phyloP scores from a whole-genome alignment of 2,113 vertebrate genomes.

The Excalfactoria chinensis region DNA sequence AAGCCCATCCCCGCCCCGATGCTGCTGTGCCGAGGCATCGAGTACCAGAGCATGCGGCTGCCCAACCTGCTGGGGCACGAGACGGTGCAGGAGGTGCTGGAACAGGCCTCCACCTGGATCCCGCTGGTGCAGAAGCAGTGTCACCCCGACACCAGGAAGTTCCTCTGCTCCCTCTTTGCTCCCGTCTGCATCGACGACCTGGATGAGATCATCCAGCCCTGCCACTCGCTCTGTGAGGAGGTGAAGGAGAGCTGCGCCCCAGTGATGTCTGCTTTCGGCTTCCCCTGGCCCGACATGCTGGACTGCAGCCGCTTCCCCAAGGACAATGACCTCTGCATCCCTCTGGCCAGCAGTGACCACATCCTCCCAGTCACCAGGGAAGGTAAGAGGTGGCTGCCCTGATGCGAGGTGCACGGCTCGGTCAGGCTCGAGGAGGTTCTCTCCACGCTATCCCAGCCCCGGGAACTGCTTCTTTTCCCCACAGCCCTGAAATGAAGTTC shows the following conservation, averaged over 20 bases:
- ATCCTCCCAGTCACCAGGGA: slow-evolving; percentile 85
- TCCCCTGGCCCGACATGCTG: slow-evolving; percentile 97
- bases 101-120: slow-evolving; percentile 97
- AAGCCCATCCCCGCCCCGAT: slow-evolving; percentile 91
- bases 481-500: background rate
- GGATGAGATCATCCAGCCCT: slow-evolving; percentile 95
- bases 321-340: slow-evolving; percentile 97
- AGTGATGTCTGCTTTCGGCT: slow-evolving; percentile 97
- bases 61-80: slow-evolving; percentile 98
- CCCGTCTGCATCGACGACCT: slow-evolving; percentile 95
- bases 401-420: background rate
- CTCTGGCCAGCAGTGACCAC: slow-evolving; percentile 86
- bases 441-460: background rate
- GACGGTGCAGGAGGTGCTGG: slow-evolving; percentile 94
- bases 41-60: slow-evolving; percentile 95
- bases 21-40: slow-evolving; percentile 92
- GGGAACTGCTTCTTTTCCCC: background rate
- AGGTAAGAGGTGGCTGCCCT: slow-evolving; percentile 75
- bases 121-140: slow-evolving; percentile 97
- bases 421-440: background rate
- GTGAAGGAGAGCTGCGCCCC: slow-evolving; percentile 93
- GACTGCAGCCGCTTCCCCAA: slow-evolving; percentile 92
- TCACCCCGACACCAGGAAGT: slow-evolving; percentile 96
- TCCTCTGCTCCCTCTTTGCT: slow-evolving; percentile 97
- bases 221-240: slow-evolving; percentile 93